phyloP scores from a whole-genome alignment of 1,140 invertebrate species.

The Drosophila navojoa region DNA sequence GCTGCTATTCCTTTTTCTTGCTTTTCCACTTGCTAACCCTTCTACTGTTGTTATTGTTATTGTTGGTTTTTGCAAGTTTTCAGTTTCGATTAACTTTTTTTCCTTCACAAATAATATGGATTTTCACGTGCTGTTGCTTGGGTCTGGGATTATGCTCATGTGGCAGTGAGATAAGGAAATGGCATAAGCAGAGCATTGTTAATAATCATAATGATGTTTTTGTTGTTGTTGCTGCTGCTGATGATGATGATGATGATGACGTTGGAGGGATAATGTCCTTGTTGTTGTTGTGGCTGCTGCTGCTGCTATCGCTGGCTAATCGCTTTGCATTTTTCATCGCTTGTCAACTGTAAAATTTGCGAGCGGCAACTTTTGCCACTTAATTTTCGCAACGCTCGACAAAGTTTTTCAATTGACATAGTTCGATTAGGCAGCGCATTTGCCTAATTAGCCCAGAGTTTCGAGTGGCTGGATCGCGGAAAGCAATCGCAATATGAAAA shows the following conservation, averaged over 20 bases:
- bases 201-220: conserved; percentile 7
- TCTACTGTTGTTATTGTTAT: not conserved
- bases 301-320: conserved; percentile 16
- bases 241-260: not conserved
- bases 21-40: conserved; percentile 14
- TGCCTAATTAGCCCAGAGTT: conserved; percentile 36
- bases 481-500: conserved; percentile 4
- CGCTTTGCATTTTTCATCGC: conserved; percentile 41
- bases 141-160: conserved; percentile 28
- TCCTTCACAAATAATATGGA: conserved; percentile 47
- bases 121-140: conserved; percentile 31
- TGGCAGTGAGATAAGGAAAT: conserved; percentile 21
- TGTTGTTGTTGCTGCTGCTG: not conserved
- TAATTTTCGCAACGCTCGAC: conserved; percentile 22
- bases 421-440: conserved; percentile 34
- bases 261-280: no score
- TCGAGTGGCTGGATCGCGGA: not conserved
- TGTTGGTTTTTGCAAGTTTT: conserved; percentile 34
- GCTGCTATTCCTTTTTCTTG: not conserved
- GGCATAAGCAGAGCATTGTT: conserved; percentile 21
- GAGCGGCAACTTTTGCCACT: conserved; percentile 40
- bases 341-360: conserved; percentile 47
- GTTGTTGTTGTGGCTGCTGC: not conserved
- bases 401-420: conserved; percentile 47
- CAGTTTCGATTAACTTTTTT: conserved; percentile 53